Base-by-base conservation (phyloP, 2,113 vertebrate species). In the Synodontis membranacea region DNA sequence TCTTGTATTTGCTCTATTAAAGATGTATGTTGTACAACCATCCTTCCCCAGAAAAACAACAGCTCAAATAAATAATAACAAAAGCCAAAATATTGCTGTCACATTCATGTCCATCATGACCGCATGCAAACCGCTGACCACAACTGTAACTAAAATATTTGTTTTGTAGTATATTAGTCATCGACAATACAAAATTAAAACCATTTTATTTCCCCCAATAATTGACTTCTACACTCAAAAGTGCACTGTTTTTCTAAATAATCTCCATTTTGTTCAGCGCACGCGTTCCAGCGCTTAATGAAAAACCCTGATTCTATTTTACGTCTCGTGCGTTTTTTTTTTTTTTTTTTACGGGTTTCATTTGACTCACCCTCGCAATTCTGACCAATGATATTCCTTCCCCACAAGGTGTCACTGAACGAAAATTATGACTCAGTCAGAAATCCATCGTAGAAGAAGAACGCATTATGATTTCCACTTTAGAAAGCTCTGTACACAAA, bases 371-470 rank as follows among this genome's bases (percentile, higher is more conserved):
- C 5, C 11, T 54, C 8, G 10, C 21, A 80, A 58, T 3, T 37
- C 2, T 25, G 42, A 7, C 34, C 12, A 0, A 9, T 42, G 3
- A 3, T 39, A 42, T 58, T 58, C 34, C 9, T 21, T 42, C 78
- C 11, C 34, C 78, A 80, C 78, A 58, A 58, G 52, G 78, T 56
- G 78, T 80, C 78, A 25, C 78, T 58, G 52, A 80, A 52, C 5
- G 21, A 28, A 58, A 80, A 23, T 56, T 11, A 80, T 3, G 21
- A 28, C 34, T 23, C 11, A 1, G 78, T 58, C 78, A 80, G 34
- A 58, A 58, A 80, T 39, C 52, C 54, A 39, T 39, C 11, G 5
- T 1, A 56, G 76, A 37, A 56, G 52, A 80, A 58, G 52, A 52
- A 21, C 12, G 34, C 52, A 10, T 6, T 58, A 56, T 1, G 52